Percentiles rank a stretch among this genome's conserved stretches.
Evolutionary conservation across 2,797 vertebrate genomes (phyloP).

Genomic region (Apogon talboti): DNA sequence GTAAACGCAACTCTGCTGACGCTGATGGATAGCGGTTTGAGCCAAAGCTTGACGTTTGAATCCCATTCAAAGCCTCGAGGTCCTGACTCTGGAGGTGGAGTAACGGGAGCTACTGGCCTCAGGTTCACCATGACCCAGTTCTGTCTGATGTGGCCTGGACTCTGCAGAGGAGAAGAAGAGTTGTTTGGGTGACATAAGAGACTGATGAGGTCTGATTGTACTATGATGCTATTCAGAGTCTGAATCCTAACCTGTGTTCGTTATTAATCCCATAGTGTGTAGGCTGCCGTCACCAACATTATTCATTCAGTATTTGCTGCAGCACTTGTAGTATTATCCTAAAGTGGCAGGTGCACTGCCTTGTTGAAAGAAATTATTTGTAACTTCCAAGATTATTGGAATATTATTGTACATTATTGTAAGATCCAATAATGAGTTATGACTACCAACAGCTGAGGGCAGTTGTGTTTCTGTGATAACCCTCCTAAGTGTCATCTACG

Average conservation of each 20-base stretch:
- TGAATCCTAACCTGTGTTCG: background rate
- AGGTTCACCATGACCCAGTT: conserved; percentile 77
- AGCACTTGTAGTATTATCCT: background rate
- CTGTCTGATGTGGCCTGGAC: conserved; percentile 57
- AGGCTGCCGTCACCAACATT: background rate
- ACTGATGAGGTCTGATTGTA: background rate
- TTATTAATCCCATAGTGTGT: background rate
- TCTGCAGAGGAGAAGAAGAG: conserved; percentile 19
- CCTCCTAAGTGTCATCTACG: no score
- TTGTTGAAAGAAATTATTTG: background rate
- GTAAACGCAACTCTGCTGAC: conserved; percentile 26
- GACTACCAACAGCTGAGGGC: no score
- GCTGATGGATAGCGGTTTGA: conserved; percentile 7
- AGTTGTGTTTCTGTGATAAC: no score
- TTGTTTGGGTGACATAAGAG: conserved; percentile 14
- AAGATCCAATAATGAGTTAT: no score
- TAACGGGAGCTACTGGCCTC: conserved; percentile 72
- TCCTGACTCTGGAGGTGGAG: conserved; percentile 58
- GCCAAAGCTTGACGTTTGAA: conserved; percentile 53
- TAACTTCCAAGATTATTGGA: no score
- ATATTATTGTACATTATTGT: no score
- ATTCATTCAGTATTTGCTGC: background rate
- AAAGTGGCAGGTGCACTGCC: conserved; percentile 13
- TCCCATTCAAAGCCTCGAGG: conserved; percentile 37
- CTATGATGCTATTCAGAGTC: background rate